A percentile compares a stretch with the other conserved stretches of the same genome.
These are phyloP conservation scores for Channa argus DNA, from an alignment of 2,113 vertebrate species.

Conservation along the genomic window DNA sequence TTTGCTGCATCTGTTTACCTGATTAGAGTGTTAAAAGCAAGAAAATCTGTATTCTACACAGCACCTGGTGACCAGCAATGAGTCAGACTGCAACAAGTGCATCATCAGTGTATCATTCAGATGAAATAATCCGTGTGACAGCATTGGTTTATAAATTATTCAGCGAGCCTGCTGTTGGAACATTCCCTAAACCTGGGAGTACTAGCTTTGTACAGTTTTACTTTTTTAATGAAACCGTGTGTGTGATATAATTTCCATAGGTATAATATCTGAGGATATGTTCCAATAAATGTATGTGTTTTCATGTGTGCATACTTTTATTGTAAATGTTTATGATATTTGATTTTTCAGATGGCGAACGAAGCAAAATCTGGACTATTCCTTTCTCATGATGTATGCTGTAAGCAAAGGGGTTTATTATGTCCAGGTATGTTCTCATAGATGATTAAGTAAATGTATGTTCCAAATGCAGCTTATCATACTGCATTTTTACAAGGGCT, in stretches of 20 bases:
- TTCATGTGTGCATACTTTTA: neutral
- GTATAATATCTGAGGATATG: neutral
- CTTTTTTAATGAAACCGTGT: constrained; percentile 24
- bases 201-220: constrained; percentile 5
- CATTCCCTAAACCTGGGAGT: neutral
- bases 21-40: no score
- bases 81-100: constrained; percentile 27
- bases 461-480: constrained; percentile 14
- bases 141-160: constrained; percentile 52
- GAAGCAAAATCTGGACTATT: constrained; percentile 98
- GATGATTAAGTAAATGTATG: neutral
- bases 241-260: neutral
- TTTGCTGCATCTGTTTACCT: neutral
- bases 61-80: constrained; percentile 7
- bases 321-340: neutral
- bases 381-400: constrained; percentile 99
- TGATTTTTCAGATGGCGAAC: constrained; percentile 91
- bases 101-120: constrained; percentile 12
- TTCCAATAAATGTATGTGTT: neutral
- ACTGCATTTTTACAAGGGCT: neutral
- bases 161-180: constrained; percentile 18
- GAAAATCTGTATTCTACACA: no score
- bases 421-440: constrained; percentile 89
- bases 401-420: constrained; percentile 96
- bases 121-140: constrained; percentile 47